Conservation (phyloP, 1,140 invertebrate genomes). For the Cydia amplana region DNA sequence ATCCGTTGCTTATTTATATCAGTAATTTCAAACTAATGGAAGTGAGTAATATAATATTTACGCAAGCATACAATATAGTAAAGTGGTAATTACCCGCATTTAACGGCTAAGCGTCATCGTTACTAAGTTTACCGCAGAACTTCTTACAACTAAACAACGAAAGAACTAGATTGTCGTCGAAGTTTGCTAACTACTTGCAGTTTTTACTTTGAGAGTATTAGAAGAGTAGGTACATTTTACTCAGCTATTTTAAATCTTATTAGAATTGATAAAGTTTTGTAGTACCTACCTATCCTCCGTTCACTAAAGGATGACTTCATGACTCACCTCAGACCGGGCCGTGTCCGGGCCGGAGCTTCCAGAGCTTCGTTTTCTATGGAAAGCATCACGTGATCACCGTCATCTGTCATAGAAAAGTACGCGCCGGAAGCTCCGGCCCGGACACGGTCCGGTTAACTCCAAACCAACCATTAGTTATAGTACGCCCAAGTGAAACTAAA, state of each 20-base stretch:
- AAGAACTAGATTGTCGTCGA: background rate
- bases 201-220: background rate
- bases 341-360: no score
- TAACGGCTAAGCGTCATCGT: background rate
- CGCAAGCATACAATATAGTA: background rate
- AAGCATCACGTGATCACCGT: no score
- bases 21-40: background rate
- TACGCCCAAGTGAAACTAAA: background rate
- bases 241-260: background rate
- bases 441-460: no score
- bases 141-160: constrained; percentile 7
- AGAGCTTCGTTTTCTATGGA: no score
- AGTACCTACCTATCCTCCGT: background rate
- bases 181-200: background rate
- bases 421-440: no score
- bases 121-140: background rate
- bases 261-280: constrained; percentile 2
- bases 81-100: constrained; percentile 18
- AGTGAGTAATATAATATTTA: constrained; percentile 14
- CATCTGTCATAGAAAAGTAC: no score
- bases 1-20: background rate
- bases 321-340: no score
- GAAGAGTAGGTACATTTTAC: background rate
- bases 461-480: background rate
- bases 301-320: no score